phyloP scores from a whole-genome alignment of 2,113 vertebrate species.

The Plecotus auritus region DNA sequence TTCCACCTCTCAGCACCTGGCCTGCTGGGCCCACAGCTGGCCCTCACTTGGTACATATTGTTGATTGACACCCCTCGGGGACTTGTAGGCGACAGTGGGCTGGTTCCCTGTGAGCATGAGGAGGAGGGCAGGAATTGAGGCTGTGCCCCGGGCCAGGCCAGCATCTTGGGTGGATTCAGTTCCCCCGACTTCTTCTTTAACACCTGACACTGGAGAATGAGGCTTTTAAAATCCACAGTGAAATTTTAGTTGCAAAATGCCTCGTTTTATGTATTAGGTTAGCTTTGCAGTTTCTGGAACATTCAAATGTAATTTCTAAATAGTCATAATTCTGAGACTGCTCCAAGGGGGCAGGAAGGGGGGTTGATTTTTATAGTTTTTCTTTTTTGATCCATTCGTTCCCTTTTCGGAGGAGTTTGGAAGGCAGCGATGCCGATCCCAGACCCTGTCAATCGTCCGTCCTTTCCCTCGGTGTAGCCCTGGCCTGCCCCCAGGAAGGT shows the following conservation, averaged over 20 bases:
- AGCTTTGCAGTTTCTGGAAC: conserved; percentile 27
- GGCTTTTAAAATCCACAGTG: not conserved
- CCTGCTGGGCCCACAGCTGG: not conserved
- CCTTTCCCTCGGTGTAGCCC: not conserved
- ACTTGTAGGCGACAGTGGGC: not conserved
- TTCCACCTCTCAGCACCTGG: not conserved
- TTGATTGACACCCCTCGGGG: not conserved
- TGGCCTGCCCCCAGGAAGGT: not conserved
- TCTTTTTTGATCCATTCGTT: not conserved
- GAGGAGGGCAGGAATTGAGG: not conserved
- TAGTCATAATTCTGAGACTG: not conserved
- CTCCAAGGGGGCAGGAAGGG: not conserved
- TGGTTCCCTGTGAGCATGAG: not conserved
- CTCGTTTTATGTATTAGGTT: not conserved
- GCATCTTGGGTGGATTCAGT: not conserved
- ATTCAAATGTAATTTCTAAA: conserved; percentile 10
- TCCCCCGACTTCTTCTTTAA: not conserved
- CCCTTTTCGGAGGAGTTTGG: not conserved
- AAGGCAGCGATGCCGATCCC: not conserved
- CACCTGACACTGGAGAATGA: not conserved
- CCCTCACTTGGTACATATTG: not conserved
- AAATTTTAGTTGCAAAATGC: not conserved
- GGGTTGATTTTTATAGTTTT: conserved; percentile 30
- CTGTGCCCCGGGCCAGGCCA: not conserved
- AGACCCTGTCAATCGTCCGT: not conserved